Base-by-base conservation (phyloP, 2,113 vertebrate species). In the Caloenas nicobarica region DNA sequence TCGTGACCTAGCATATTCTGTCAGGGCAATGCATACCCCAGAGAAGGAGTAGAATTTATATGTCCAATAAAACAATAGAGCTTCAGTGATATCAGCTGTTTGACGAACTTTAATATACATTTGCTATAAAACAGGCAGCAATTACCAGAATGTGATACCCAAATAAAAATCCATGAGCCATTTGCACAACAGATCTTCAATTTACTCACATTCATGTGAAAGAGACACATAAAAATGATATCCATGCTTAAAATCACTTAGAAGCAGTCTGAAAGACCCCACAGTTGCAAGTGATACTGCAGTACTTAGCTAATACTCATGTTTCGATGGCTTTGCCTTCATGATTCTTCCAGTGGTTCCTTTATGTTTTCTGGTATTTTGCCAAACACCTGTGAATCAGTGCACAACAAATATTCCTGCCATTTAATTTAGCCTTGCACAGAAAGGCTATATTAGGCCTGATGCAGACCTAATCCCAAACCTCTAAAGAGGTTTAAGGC, bases 401-500 rank as follows among this genome's bases (percentile, higher is more conserved):
- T 74, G 94, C 82, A 96, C 95, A 97, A 97, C 96, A 97, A 96
- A 95, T 98, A 98, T 96, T 97, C 97, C 97, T 98, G 97, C 98
- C 97, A 96, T 98, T 98, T 99, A 96, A 98, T 98, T 98, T 98
- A 96, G 94, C 87, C 96, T 96, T 96, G 96, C 96, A 96, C 95
- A 97, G 97, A 98, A 97, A 97, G 98, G 96, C 98, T 97, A 56
- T 97, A 97, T 98, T 94, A 93, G 97, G 91, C 95, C 96, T 95
- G 96, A 97, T 98, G 92, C 97, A 92, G 82, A 92, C 89, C 97
- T 99, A 99, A 99, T 99, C 99, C 99, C 98, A 90, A 96, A 97
- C 97, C 98, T 98, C 98, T 97, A 98, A 99, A 98, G 98, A 98
- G 98, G 98, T 98, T 99, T 99, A 99, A 98, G 98, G 98, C 98